phyloP scores from a whole-genome alignment of 2,113 vertebrate genomes.

The Atractosteus spatula region DNA sequence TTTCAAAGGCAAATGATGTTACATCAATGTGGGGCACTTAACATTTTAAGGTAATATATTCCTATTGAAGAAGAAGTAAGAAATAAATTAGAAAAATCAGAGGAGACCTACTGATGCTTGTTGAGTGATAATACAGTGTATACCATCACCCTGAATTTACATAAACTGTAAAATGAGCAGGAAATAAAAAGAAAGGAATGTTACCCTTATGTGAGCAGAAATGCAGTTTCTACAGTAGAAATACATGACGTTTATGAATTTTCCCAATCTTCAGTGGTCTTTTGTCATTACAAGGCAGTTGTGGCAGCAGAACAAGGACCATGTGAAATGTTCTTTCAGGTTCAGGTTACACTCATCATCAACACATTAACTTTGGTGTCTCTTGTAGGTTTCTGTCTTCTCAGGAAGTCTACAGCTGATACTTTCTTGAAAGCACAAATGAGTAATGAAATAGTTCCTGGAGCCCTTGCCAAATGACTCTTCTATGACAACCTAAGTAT shows the following conservation, averaged over 20 bases:
- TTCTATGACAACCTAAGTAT: conserved; percentile 31
- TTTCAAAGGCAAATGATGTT: conserved; percentile 52
- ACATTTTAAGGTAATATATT: no score
- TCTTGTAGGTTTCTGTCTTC: conserved; percentile 6
- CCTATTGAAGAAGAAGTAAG: conserved; percentile 31
- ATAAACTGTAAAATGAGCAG: conserved; percentile 18
- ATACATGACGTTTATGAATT: background rate
- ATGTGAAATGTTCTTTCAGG: background rate
- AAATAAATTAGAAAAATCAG: conserved; percentile 33
- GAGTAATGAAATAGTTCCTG: conserved; percentile 47
- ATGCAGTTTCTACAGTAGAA: background rate
- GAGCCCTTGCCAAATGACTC: conserved; percentile 47
- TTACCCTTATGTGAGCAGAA: background rate
- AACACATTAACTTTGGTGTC: conserved; percentile 30
- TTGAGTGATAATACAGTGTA: no score
- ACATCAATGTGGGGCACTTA: conserved; percentile 42
- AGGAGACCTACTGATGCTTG: conserved; percentile 13
- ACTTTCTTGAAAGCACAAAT: conserved; percentile 49
- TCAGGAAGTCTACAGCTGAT: conserved; percentile 23
- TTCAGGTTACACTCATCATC: conserved; percentile 31
- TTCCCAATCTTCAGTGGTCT: conserved; percentile 27
- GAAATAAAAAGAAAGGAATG: conserved; percentile 1
- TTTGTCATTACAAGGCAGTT: background rate
- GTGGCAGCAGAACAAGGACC: no score
- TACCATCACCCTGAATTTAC: no score